Percentiles rank a stretch among this genome's conserved stretches.
phyloP scores from a whole-genome alignment of 2,888 invertebrate species.

The Phortica okadai region DNA sequence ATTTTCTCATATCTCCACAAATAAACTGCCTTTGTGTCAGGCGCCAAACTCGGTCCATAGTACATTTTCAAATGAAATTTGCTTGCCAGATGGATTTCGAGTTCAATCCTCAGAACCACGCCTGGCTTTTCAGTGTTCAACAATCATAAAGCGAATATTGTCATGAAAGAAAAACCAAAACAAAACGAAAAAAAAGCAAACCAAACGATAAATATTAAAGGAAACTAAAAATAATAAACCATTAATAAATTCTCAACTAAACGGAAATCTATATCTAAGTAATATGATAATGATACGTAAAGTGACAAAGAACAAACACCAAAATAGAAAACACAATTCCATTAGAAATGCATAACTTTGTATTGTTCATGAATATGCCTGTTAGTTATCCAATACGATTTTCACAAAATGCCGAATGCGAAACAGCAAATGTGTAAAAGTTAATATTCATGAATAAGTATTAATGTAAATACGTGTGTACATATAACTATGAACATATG shows the following conservation, averaged over 20 bases:
- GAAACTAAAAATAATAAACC: conserved; percentile 10
- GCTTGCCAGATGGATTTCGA: conserved; percentile 22
- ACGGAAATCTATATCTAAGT: conserved; percentile 29
- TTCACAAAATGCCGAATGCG: conserved; percentile 4
- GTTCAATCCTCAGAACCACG: not conserved
- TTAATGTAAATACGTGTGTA: not conserved
- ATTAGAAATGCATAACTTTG: not conserved
- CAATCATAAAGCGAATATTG: not conserved
- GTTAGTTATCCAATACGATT: not conserved
- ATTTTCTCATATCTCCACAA: conserved; percentile 6
- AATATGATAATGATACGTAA: not conserved
- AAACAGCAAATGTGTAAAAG: not conserved
- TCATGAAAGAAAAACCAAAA: conserved; percentile 47
- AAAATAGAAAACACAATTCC: not conserved
- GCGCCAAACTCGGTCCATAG: conserved; percentile 4
- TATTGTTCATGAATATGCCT: not conserved
- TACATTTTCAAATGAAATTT: conserved; percentile 4
- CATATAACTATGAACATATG: not conserved
- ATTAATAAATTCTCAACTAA: conserved; percentile 8
- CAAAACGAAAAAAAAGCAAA: conserved; percentile 19
- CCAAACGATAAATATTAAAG: conserved; percentile 12
- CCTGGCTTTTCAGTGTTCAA: conserved; percentile 22
- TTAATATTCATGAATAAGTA: conserved; percentile 2
- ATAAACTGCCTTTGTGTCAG: conserved; percentile 20
- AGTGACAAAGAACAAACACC: too few relatives aligned